Base-by-base conservation (phyloP, 53 echinoderm and acorn worm genomes). In the Crossaster papposus region DNA sequence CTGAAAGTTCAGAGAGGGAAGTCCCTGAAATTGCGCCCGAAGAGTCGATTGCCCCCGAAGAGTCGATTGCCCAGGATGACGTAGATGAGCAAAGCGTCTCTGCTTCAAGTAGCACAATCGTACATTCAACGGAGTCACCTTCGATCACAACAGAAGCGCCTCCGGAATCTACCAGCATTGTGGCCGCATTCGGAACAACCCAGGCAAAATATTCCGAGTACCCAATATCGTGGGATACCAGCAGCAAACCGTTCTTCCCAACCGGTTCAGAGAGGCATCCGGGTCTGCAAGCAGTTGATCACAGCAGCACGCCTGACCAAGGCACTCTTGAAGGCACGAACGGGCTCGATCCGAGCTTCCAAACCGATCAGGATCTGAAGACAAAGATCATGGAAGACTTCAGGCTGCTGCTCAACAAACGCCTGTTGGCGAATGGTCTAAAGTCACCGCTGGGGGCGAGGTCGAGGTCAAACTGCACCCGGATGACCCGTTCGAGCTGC, bases 381-480 rank as follows among this genome's bases (percentile, higher is more conserved):
- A 71, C 7, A 44, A 9, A 4, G 32, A 71, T 71, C 0, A 2
- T 31, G 7, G 23, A 30, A 20, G 71, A 14, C 24, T 52, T 51
- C 28, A 70, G 24, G 70, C 15, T 65, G 11, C 31, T 70, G 44
- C 44, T 70, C 28, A 50, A 14, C 7, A 58, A 58, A 58, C 58
- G 58, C 29, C 32, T 31, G 1, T 8, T 54, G 12, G 28, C 36
- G 23, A n/a, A 35, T 34, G 64, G 26, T 12, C 14, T 62, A n/a
- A 65, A 32, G 23, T 50, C 64, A 17, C 33, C 79, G 38, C 32
- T 79, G 15, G 13, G 28, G 64, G 78, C n/a, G 72, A 65, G 28
- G 79, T 79, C 79, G 89, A 89, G 50, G 64, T 79, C 72, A 28
- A 80, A 51, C 68, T 89, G n/a, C 71, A 70, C 31, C 71, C 80